Conservation (phyloP, 2,888 invertebrate genomes). For the Serrognathus titanus region DNA sequence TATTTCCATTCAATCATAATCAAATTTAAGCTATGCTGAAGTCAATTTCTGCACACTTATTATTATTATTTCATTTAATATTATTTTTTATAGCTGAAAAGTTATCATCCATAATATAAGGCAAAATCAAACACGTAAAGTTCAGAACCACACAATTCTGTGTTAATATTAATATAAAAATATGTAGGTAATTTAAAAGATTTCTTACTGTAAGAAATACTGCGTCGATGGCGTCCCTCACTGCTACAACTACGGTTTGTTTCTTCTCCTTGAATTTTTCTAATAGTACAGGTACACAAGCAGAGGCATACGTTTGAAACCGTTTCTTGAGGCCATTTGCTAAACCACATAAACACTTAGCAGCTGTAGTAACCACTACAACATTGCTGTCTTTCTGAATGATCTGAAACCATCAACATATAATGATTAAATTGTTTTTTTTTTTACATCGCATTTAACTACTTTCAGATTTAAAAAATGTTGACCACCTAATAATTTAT, state of each 20-base stretch:
- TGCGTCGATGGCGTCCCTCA: constrained; percentile 89
- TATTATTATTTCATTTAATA: too few species aligned
- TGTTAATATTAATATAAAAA: neutral
- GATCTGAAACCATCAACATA: constrained; percentile 54
- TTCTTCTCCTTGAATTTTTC: constrained; percentile 99
- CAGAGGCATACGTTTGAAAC: constrained; percentile 79
- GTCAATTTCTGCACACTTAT: too few species aligned
- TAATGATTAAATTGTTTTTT: neutral
- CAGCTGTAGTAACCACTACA: constrained; percentile 83
- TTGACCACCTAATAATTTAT: too few species aligned
- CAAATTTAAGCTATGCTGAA: too few species aligned
- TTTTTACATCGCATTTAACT: neutral
- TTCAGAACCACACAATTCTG: too few species aligned
- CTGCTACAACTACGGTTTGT: constrained; percentile 76
- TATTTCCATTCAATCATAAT: too few species aligned
- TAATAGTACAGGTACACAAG: constrained; percentile 72
- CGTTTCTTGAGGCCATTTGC: constrained; percentile 84
- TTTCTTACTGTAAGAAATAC: constrained; percentile 71
- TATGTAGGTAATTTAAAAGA: constrained; percentile 4
- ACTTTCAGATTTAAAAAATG: too few species aligned
- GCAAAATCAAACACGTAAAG: too few species aligned
- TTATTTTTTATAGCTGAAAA: too few species aligned
- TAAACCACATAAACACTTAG: constrained; percentile 75
- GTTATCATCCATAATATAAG: too few species aligned
- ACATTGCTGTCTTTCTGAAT: constrained; percentile 95